phyloP scores from a whole-genome alignment of 2,113 vertebrate genomes.

The Petrocephalus zakoni region DNA sequence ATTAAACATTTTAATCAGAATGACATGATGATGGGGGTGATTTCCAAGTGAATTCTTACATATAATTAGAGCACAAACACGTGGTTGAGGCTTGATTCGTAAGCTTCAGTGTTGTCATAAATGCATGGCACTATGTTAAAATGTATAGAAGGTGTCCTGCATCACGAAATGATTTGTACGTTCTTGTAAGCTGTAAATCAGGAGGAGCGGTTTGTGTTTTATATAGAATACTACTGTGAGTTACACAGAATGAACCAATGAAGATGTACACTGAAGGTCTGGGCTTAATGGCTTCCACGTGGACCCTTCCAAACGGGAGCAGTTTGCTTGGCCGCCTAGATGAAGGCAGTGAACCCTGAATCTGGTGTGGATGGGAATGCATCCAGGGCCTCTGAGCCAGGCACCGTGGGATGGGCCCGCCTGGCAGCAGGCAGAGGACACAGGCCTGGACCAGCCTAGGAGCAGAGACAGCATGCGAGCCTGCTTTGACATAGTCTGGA shows the following conservation, averaged over 20 bases:
- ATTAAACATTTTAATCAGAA: not conserved
- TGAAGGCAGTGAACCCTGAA: slow-evolving; percentile 1
- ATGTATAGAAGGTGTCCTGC: too few species aligned
- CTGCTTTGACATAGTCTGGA: not conserved
- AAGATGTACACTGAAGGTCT: not conserved
- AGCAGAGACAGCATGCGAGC: too few species aligned
- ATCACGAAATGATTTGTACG: not conserved
- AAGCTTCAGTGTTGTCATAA: not conserved
- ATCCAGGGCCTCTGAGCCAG: not conserved
- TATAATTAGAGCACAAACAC: not conserved
- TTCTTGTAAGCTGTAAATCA: not conserved
- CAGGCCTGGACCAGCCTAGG: not conserved
- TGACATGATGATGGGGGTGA: not conserved
- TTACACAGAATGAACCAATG: not conserved
- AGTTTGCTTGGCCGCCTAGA: not conserved
- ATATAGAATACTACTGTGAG: not conserved
- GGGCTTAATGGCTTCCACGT: not conserved
- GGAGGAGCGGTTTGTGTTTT: not conserved
- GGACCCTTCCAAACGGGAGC: not conserved
- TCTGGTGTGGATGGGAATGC: not conserved
- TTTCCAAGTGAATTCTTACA: not conserved
- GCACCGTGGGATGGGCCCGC: not conserved
- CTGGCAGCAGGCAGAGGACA: not conserved
- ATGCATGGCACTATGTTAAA: not conserved
- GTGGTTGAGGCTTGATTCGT: not conserved